Base-by-base conservation (phyloP, 2,888 invertebrate species). In the Drosophila nr. fundita region DNA sequence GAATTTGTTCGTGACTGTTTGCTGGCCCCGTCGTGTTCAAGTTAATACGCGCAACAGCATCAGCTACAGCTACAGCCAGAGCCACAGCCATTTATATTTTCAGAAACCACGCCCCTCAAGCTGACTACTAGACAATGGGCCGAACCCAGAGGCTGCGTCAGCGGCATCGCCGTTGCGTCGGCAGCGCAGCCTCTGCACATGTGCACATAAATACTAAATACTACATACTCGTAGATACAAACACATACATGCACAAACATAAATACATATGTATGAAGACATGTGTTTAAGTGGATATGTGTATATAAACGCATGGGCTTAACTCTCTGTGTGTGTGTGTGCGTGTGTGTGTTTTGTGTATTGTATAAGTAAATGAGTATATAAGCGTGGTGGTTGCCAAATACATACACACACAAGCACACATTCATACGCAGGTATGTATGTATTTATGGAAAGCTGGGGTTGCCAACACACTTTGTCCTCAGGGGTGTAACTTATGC, bases 31-130 rank as follows among this genome's bases (percentile, higher is more conserved):
- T 75, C 54, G 83, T 79, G 64, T 55, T 65, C 62, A 68, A 63
- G 61, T 29, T 61, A 34, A 73, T 73, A 48, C 78, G 78, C 49
- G 71, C 71, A 68, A 71, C 77, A 80, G 80, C 80, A 76, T 72
- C 81, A 75, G 60, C 77, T 63, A 64, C 82, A 67, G 59, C 64
- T 90, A 64, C 63, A 75, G 71, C 68, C 48, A 63, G 64, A 76
- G 69, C 76, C 58, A 78, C 85, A 87, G 88, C 87, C 92, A 92
- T 92, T 92, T 92, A 91, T 91, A 82, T 85, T 91, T 91, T 88
- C 83, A 83, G 79, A 92, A 90, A 91, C 92, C 92, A 92, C 92
- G 92, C 92, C 92, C 91, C 88, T 76, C 77, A 58, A 85, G 82
- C 85, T 84, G 83, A 81, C 83, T 90, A 78, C 85, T 83, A 83